Percentiles rank a stretch among this genome's conserved stretches.
phyloP scores from a whole-genome alignment of 2,797 vertebrate species.

The Coendou prehensilis region DNA sequence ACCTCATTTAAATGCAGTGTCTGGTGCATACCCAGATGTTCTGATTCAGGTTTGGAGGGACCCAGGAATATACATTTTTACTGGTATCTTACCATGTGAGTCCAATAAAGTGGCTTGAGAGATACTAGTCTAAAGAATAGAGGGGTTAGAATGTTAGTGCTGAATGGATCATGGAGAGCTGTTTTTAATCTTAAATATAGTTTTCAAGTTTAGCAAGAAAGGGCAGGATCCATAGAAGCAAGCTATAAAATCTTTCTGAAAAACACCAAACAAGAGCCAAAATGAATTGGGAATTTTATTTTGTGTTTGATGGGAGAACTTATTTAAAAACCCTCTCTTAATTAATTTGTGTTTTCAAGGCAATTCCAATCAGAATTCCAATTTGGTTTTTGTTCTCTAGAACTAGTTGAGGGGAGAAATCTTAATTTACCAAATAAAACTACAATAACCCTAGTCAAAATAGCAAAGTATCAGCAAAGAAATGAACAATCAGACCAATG shows the following conservation, averaged over 20 bases:
- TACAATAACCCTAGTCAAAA: background rate
- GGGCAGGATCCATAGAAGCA: background rate
- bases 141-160: background rate
- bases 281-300: background rate
- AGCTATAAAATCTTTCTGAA: background rate
- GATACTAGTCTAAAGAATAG: background rate
- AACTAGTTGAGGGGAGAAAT: background rate
- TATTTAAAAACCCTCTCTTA: background rate
- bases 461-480: background rate
- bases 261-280: background rate
- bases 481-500: background rate
- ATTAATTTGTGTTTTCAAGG: background rate
- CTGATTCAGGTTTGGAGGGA: background rate
- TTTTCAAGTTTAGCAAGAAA: background rate
- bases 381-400: background rate
- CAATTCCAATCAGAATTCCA: background rate
- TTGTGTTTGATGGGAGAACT: background rate
- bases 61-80: background rate
- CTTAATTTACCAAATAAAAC: background rate
- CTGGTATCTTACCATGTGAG: background rate
- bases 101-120: background rate
- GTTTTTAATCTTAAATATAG: constrained; percentile 9
- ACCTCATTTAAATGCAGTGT: background rate
- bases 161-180: background rate
- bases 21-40: background rate